Evolutionary conservation across 2,797 vertebrate genomes (phyloP).

Genomic region (Mallotus villosus): DNA sequence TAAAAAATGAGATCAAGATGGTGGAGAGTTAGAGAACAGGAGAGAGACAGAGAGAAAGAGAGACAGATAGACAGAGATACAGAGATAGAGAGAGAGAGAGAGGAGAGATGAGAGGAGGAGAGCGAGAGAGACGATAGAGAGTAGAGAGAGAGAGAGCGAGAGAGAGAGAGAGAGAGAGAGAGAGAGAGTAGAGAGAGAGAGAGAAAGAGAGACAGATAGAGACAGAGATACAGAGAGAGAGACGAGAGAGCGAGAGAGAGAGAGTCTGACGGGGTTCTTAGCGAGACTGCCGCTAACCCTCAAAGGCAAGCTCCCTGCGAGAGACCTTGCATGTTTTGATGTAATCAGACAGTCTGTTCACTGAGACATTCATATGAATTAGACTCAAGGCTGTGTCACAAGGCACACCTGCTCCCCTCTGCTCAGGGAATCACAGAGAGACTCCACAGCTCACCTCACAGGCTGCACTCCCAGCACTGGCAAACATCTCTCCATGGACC

Average conservation of each 20-base stretch:
- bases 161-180: background rate
- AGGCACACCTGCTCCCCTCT: too few relatives aligned
- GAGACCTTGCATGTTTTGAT: slow-evolving; percentile 53
- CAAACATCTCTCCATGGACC: too few relatives aligned
- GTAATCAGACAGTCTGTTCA: slow-evolving; percentile 55
- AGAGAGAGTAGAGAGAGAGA: background rate
- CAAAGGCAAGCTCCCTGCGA: slow-evolving; percentile 49
- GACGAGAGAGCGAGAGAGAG: too few relatives aligned
- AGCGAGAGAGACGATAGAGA: background rate
- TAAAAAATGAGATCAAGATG: too few relatives aligned
- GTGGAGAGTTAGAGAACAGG: background rate
- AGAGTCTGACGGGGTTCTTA: background rate
- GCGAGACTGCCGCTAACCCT: slow-evolving; percentile 48
- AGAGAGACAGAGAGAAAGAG: slow-evolving; percentile 3
- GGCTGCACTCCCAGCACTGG: too few relatives aligned
- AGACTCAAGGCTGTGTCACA: slow-evolving; percentile 41
- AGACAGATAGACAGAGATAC: background rate
- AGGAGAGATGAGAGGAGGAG: background rate
- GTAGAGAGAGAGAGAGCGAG: background rate
- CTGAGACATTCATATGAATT: slow-evolving; percentile 50
- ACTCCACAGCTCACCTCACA: too few relatives aligned
- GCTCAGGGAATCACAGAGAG: too few relatives aligned
- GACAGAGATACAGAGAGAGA: background rate
- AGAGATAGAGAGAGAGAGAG: background rate
- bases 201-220: background rate